Evolutionary conservation across 2,888 invertebrate species (phyloP), one percentile per base, ranked within the genome.

Genomic region (Encarsia formosa): DNA sequence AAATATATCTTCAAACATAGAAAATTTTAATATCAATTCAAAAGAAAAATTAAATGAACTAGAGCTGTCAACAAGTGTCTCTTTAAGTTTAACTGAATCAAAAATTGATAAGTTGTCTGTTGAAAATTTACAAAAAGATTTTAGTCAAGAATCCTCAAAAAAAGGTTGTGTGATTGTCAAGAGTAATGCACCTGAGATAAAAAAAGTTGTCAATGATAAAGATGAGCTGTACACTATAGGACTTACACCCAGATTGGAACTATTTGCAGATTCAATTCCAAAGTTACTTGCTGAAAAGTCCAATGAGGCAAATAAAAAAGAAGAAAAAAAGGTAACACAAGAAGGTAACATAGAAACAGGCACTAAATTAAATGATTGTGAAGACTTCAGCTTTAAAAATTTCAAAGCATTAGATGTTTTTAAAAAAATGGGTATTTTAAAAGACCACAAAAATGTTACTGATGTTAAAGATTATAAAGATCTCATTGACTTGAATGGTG

Each of bases 241-340:
- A 19, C 60, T 73, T 3, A 73, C 73, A 4, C 72, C 73, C 4
- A 61, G 73, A 50, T 55, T 73, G 29, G 71, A 72, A 52, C 49
- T 73, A 15, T 73, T 73, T 46, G 73, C 72, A 5, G 73, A 73
- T 46, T 64, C 66, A 0, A 73, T 73, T 52, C 72, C 73, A 0
- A 73, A 71, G 57, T 54, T 73, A 1, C 63, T 73, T 2, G 73
- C 72, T 16, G 71, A 71, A 51, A 73, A 65, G 43, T 61, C 67
- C 1, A 63, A 48, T 15, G 69, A 69, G 43, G 63, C 18, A 20
- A 52, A 29, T 49, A 46, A 19, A 44, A 52, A 58, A 46, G 38
- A 40, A 15, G 42, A 59, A 5, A 35, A 51, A 5, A 50, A 59
- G 20, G 40, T 40, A 48, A 15, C 37, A 4, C 53, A 60, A 23